phyloP scores from a whole-genome alignment of 1,140 invertebrate genomes.

The Pristionchus pacificus region DNA sequence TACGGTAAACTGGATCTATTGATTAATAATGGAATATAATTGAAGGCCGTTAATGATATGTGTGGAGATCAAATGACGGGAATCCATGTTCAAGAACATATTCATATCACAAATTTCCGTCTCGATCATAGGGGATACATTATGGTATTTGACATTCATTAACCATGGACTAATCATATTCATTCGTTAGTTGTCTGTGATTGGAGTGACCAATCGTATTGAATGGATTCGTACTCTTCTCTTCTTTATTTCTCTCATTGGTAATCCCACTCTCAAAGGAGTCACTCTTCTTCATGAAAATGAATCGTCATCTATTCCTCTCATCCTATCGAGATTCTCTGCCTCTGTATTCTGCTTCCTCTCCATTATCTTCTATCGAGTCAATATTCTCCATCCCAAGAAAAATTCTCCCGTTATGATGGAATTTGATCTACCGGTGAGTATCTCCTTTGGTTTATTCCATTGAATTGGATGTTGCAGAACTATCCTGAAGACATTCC shows the following conservation, averaged over 20 bases:
- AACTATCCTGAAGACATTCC: background rate
- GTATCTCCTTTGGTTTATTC: background rate
- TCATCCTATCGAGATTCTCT: conserved; percentile 20
- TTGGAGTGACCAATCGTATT: background rate
- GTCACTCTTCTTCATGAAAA: background rate
- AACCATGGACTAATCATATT: background rate
- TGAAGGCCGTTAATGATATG: too few species aligned
- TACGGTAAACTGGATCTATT: too few species aligned
- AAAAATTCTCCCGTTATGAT: background rate
- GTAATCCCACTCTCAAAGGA: background rate
- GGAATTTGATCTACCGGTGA: background rate
- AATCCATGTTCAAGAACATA: too few species aligned
- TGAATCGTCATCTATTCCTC: background rate
- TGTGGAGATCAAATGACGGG: too few species aligned
- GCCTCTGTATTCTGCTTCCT: conserved; percentile 13
- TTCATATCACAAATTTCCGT: background rate
- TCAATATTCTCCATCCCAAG: background rate
- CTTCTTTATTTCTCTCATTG: background rate
- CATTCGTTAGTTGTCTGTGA: background rate
- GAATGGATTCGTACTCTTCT: background rate
- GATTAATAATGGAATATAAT: too few species aligned
- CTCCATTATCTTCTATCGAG: conserved; percentile 23
- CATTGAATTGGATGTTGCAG: background rate
- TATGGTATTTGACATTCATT: too few species aligned
- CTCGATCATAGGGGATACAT: background rate